These are phyloP conservation scores for Cyanoramphus novaezelandiae DNA, from an alignment of 2,113 vertebrate genomes.

Conservation along the genomic window DNA sequence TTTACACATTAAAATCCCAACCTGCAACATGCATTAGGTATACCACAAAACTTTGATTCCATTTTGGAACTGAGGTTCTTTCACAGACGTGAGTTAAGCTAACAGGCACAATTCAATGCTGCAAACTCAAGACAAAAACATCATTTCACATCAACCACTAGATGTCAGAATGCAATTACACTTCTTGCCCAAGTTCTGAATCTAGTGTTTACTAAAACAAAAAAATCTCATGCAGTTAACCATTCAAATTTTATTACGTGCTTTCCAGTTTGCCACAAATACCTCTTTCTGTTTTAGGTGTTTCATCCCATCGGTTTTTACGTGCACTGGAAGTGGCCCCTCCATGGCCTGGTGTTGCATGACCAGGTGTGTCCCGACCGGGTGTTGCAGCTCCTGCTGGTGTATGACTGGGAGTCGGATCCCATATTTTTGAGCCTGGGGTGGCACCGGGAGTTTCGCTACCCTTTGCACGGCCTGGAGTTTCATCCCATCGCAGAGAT, in stretches of 20 bases:
- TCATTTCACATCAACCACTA: background rate
- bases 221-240: background rate
- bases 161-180: background rate
- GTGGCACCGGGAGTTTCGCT: constrained; percentile 97
- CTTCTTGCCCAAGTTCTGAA: background rate
- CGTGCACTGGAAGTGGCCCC: constrained; percentile 93
- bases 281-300: constrained; percentile 96
- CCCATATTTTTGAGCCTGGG: constrained; percentile 96
- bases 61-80: fast-evolving
- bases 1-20: background rate
- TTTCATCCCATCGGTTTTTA: constrained; percentile 98
- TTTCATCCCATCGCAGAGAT: constrained; percentile 97
- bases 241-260: background rate
- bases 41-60: background rate
- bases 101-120: background rate
- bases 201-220: background rate
- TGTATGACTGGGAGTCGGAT: constrained; percentile 96
- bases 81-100: background rate
- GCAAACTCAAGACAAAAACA: background rate
- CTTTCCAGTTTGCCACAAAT: background rate
- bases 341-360: constrained; percentile 93
- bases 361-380: constrained; percentile 92
- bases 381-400: constrained; percentile 95
- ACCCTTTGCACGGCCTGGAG: constrained; percentile 94
- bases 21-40: background rate